These are phyloP conservation scores for Tipula unca DNA, from an alignment of 2,888 invertebrate genomes.

Conservation along the genomic window DNA sequence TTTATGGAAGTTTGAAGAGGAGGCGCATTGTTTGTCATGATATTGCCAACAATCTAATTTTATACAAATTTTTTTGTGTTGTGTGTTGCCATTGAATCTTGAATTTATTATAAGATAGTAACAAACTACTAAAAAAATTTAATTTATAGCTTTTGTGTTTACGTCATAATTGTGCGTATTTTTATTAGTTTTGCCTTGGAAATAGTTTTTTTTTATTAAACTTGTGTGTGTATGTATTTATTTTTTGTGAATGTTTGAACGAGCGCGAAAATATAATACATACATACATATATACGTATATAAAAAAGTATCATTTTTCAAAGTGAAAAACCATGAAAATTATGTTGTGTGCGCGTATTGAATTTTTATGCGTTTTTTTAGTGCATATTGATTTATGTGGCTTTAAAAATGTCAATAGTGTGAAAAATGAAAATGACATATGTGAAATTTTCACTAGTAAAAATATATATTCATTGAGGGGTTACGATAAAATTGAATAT, in stretches of 20 bases:
- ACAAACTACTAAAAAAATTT: not conserved
- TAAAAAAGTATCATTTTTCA: not conserved
- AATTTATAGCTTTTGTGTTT: not conserved
- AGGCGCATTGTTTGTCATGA: not conserved
- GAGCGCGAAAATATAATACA: not conserved
- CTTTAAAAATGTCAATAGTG: not conserved
- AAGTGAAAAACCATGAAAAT: not conserved
- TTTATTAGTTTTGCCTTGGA: constrained; percentile 8
- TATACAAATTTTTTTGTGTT: not conserved
- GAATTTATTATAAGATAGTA: not conserved
- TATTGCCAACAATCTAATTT: constrained; percentile 14
- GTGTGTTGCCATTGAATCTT: constrained; percentile 2
- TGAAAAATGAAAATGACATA: not conserved
- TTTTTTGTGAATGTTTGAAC: not conserved
- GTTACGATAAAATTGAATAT: not conserved
- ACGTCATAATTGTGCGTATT: constrained; percentile 8
- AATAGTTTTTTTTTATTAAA: not conserved
- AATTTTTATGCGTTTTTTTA: not conserved
- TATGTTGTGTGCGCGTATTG: not conserved
- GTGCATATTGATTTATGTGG: not conserved
- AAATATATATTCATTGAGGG: not conserved
- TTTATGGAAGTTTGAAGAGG: not conserved
- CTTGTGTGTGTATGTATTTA: not conserved
- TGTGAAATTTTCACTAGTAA: not conserved
- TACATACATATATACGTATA: too few species aligned